These are phyloP conservation scores for Bursaphelenchus okinawaensis DNA, from an alignment of 2,888 invertebrate genomes.

Conservation along the genomic window DNA sequence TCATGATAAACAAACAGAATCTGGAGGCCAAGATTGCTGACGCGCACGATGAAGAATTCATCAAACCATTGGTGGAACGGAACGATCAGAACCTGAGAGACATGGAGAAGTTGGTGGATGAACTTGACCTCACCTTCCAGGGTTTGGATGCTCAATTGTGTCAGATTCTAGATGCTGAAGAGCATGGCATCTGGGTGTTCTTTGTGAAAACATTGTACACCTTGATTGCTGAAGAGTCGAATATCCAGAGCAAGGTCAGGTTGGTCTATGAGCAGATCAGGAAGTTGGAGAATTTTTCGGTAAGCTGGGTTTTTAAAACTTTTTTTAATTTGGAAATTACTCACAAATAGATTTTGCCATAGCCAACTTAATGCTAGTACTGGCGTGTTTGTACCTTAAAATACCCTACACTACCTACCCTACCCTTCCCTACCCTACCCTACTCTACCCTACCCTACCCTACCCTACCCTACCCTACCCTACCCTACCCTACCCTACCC, in stretches of 20 bases:
- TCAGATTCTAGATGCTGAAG: neutral
- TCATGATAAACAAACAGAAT: constrained; percentile 3
- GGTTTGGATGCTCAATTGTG: constrained; percentile 1
- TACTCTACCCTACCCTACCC: too few species aligned
- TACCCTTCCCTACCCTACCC: too few species aligned
- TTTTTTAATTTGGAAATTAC: neutral
- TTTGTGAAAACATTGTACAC: constrained; percentile 11
- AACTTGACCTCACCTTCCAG: constrained; percentile 7
- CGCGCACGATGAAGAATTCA: constrained; percentile 5
- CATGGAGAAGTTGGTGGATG: constrained; percentile 9
- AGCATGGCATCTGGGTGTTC: constrained; percentile 13
- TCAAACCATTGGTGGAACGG: neutral
- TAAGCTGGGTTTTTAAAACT: too few species aligned
- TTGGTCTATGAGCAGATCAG: constrained; percentile 9
- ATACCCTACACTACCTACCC: too few species aligned
- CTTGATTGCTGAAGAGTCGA: constrained; percentile 11
- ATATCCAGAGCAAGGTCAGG: constrained; percentile 8
- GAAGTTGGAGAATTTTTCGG: constrained; percentile 10
- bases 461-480: too few species aligned
- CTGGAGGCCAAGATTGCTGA: neutral
- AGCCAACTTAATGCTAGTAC: too few species aligned
- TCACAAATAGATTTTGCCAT: too few species aligned
- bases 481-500: too few species aligned
- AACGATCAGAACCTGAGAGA: constrained; percentile 5
- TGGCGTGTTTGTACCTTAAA: too few species aligned